Conservation (phyloP, 1,140 invertebrate genomes). For the Orchestia grillus region DNA sequence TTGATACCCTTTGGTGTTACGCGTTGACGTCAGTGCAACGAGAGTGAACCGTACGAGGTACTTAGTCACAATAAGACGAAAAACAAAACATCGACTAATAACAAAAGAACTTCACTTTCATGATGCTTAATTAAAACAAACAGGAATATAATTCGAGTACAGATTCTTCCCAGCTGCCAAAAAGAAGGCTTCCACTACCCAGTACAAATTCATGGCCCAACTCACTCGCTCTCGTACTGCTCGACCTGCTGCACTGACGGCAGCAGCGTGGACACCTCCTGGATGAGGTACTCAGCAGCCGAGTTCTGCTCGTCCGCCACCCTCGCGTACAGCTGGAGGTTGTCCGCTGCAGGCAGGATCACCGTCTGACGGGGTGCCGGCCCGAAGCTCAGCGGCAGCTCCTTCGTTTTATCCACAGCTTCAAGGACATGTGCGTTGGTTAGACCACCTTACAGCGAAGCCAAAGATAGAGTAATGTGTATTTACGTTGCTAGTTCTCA, state of each 20-base stretch:
- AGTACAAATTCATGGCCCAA: background rate
- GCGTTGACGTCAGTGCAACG: no score
- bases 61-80: no score
- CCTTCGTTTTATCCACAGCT: background rate
- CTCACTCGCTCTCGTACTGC: slow-evolving; percentile 41
- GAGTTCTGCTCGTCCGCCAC: slow-evolving; percentile 14
- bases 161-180: no score
- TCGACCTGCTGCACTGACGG: slow-evolving; percentile 29
- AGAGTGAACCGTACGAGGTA: no score
- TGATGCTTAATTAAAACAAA: no score
- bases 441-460: no score
- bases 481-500: background rate
- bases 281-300: background rate
- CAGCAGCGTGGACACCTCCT: background rate
- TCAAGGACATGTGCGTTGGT: background rate
- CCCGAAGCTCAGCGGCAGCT: slow-evolving; percentile 28
- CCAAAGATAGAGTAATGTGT: no score
- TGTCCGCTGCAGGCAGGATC: slow-evolving; percentile 1
- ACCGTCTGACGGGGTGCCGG: background rate
- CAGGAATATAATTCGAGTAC: no score
- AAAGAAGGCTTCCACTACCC: no score
- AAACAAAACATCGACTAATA: no score
- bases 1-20: no score
- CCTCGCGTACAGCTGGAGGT: slow-evolving; percentile 28
- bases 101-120: no score